Evolutionary conservation across 37 sponge, comb jelly and placozoan species (phyloP), one percentile per base, ranked within the genome.

Genomic region (Tethya wilhelma): DNA sequence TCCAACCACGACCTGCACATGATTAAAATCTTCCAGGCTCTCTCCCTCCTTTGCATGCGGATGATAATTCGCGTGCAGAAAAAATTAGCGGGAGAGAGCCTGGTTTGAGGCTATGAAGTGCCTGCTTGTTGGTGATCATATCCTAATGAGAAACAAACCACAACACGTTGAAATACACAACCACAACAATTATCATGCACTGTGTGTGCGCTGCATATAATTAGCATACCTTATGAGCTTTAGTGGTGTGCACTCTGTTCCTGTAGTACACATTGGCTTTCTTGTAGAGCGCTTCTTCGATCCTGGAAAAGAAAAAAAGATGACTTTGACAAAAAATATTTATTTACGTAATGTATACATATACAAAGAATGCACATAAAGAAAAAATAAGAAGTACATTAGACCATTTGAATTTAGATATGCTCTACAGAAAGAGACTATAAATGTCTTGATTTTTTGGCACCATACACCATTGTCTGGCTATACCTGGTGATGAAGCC

Each of bases 231-330:
- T 84, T 89, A 56, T 94, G 88, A 46, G 86, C 88, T 64, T 78
- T 90, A 14, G 91, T 78, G 28, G 62, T 78, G 66, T 88, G 90
- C 41, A 87, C 79, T 39, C 81, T 77, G 66, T 81, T 74, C 23
- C 79, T 69, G 69, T 97, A 97, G 85, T 97, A 97, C 43, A 63
- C 71, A 7, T 68, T 39, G 25, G 91, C 84, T 44, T 68, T 84
- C 75, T 91, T 90, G 49, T 75, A 75, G 56, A 95, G 84, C 19
- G 75, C 79, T 8, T 82, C 84, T 75, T 97, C 95, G 40, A 97
- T 73, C 71, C 95, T 92, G 43, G 56, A 73, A 9, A 79, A 40
- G 68, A 34, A 81, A 1, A 34, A 77, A 49, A 12, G 38, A 34
- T 58, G 33, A 57, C 30, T 57, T 4, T 74, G 29, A 8, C 68